A percentile compares a stretch with the other conserved stretches of the same genome.
Evolutionary conservation across 2,888 invertebrate genomes (phyloP).

Genomic region (Pseudeuparius sepicola): DNA sequence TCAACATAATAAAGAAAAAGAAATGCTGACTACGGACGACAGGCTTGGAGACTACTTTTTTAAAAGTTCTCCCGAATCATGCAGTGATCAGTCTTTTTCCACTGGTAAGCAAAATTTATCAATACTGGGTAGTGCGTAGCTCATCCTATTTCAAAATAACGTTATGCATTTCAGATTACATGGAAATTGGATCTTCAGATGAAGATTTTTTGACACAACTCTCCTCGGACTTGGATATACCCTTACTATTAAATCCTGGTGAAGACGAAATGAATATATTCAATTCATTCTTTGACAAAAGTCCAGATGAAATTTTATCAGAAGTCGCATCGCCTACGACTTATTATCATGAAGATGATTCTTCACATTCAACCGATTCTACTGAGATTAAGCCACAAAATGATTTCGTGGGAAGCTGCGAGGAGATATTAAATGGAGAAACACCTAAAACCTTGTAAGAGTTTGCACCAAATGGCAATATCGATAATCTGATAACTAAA

Average conservation of each 20-base stretch:
- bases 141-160: no score
- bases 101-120: no score
- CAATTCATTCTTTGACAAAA: conserved; percentile 34
- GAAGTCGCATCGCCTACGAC: conserved; percentile 29
- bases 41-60: conserved; percentile 32
- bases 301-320: conserved; percentile 35
- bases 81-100: conserved; percentile 31
- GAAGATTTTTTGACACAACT: conserved; percentile 37
- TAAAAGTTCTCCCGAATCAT: conserved; percentile 35
- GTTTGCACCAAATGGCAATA: conserved; percentile 24
- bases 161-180: conserved; percentile 31
- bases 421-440: no score
- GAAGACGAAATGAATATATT: conserved; percentile 34
- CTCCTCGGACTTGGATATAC: conserved; percentile 36
- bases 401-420: no score
- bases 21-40: no score
- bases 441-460: no score
- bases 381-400: no score
- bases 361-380: conserved; percentile 25
- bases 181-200: conserved; percentile 31
- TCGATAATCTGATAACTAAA: no score
- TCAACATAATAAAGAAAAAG: no score
- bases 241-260: conserved; percentile 33
- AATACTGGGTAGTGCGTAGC: no score
- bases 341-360: conserved; percentile 19